Evolutionary conservation across 2,797 vertebrate species (phyloP).

Genomic region (Falco peregrinus): DNA sequence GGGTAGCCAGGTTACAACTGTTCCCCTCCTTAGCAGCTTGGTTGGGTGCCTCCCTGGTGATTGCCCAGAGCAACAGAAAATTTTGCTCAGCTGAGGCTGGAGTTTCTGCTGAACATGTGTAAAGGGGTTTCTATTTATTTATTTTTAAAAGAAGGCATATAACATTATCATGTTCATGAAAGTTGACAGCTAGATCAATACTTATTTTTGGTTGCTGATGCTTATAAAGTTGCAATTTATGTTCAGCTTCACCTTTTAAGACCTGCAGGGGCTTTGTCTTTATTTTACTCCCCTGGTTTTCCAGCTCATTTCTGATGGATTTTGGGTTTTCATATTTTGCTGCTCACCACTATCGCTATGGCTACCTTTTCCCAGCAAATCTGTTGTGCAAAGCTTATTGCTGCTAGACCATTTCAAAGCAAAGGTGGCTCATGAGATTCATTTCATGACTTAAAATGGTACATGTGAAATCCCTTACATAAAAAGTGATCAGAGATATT

Average conservation of each 20-base stretch:
- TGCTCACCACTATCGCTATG: not conserved
- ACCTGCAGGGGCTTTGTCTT: not conserved
- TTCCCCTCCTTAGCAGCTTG: not conserved
- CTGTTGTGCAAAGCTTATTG: not conserved
- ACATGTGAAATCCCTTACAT: not conserved
- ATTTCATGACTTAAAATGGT: not conserved
- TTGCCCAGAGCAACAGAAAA: not conserved
- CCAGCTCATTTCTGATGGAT: not conserved
- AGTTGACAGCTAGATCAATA: not conserved
- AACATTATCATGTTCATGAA: not conserved
- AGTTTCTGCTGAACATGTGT: not conserved
- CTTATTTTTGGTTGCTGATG: conserved; percentile 21
- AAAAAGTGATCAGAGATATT: not conserved
- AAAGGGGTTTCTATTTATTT: not conserved
- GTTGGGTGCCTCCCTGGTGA: not conserved
- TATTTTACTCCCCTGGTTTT: not conserved
- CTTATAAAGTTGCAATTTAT: not conserved
- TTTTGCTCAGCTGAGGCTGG: not conserved
- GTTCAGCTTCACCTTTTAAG: not conserved
- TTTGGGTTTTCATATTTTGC: not conserved
- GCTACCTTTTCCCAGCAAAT: not conserved
- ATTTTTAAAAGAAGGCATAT: not conserved
- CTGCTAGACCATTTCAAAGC: not conserved
- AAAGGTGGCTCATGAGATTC: not conserved
- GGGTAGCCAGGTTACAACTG: not conserved